Conservation (phyloP, 1,140 invertebrate species). For the Condylostylus longicornis region DNA sequence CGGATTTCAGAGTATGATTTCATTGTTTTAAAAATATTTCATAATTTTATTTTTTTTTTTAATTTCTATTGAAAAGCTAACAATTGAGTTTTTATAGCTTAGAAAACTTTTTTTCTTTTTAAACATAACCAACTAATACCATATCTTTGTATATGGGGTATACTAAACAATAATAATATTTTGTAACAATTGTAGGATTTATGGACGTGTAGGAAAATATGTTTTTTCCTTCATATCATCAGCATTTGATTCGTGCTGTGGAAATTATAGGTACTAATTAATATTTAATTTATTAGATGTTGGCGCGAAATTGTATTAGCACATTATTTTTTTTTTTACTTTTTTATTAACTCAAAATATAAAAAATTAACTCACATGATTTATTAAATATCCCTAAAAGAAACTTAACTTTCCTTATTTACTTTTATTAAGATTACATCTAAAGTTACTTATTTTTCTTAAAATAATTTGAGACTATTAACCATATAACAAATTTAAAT, state of each 20-base stretch:
- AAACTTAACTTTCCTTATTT: too few species aligned
- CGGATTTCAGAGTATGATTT: constrained; percentile 46
- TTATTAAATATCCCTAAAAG: too few species aligned
- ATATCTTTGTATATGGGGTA: not conserved
- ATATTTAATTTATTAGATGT: not conserved
- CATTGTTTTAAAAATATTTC: not conserved
- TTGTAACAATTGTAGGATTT: constrained; percentile 1
- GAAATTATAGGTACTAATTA: constrained; percentile 25
- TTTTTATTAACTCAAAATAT: not conserved
- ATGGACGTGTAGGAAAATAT: constrained; percentile 23
- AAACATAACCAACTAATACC: not conserved
- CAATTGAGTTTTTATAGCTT: not conserved
- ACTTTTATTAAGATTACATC: too few species aligned
- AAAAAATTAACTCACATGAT: not conserved
- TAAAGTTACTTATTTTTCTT: too few species aligned
- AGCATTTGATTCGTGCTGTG: constrained; percentile 28
- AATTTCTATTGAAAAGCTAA: not conserved
- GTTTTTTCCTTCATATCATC: constrained; percentile 27
- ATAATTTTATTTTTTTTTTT: not conserved
- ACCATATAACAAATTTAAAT: not conserved
- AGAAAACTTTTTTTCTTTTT: not conserved
- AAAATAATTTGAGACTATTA: too few species aligned
- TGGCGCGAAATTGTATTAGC: too few species aligned
- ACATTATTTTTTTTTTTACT: not conserved
- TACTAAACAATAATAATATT: not conserved